Percentiles rank a stretch among this genome's conserved stretches.
Evolutionary conservation across 2,888 invertebrate genomes (phyloP).

Genomic region (Acanthosepion lycidas): DNA sequence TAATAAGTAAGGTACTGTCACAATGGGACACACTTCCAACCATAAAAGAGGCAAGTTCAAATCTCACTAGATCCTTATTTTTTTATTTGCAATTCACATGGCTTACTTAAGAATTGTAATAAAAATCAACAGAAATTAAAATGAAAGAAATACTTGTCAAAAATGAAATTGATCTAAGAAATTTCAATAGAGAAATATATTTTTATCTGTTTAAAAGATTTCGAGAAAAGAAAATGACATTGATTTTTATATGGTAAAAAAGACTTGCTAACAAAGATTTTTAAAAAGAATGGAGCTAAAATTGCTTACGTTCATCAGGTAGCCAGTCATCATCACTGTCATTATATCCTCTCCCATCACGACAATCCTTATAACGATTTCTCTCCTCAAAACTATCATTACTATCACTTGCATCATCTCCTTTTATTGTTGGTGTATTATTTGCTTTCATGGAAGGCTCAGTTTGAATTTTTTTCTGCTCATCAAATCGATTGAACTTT

Average conservation of each 20-base stretch:
- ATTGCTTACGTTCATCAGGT: conserved; percentile 37
- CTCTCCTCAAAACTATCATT: not conserved
- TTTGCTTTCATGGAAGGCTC: not conserved
- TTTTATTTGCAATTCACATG: too few species aligned
- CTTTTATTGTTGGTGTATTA: not conserved
- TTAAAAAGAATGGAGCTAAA: not conserved
- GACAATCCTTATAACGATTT: conserved; percentile 37
- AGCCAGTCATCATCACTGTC: conserved; percentile 41
- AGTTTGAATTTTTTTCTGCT: not conserved
- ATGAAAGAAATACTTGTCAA: too few species aligned
- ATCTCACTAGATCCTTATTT: too few species aligned
- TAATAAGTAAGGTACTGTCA: too few species aligned
- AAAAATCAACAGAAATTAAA: too few species aligned
- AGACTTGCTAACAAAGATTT: not conserved
- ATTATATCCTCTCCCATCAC: conserved; percentile 38
- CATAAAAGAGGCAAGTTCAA: too few species aligned
- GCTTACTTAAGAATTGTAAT: too few species aligned
- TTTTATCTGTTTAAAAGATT: too few species aligned
- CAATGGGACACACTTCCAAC: too few species aligned
- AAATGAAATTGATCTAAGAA: too few species aligned
- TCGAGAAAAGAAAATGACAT: too few species aligned
- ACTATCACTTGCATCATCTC: not conserved
- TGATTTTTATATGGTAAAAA: not conserved
- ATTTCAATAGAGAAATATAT: too few species aligned
- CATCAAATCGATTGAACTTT: conserved; percentile 15